Conservation (phyloP, 2,113 vertebrate species). For the Zeus faber region DNA sequence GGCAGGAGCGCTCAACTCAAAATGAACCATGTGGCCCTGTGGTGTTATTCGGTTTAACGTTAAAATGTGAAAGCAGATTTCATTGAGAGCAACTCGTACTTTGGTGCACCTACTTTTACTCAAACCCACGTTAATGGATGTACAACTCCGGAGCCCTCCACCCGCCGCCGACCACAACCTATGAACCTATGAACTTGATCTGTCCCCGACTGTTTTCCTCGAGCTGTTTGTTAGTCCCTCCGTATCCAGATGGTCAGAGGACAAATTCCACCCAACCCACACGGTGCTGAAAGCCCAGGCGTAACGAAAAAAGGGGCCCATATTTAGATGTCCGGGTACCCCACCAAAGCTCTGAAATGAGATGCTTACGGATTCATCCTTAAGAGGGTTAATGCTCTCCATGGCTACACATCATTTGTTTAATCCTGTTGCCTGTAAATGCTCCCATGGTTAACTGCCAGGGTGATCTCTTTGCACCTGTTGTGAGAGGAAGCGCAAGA, state of each 20-base stretch:
- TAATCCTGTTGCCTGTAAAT: constrained; percentile 68
- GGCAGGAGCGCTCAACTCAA: too few species aligned
- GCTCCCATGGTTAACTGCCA: constrained; percentile 58
- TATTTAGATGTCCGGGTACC: constrained; percentile 9
- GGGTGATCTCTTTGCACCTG: constrained; percentile 76
- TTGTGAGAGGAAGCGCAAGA: constrained; percentile 74
- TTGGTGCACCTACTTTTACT: too few species aligned
- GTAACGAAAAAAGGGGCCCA: constrained; percentile 8
- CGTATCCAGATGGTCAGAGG: neutral
- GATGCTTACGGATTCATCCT: constrained; percentile 25
- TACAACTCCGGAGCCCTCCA: too few species aligned
- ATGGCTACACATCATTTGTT: constrained; percentile 52
- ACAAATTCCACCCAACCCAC: constrained; percentile 5
- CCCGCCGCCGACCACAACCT: too few species aligned
- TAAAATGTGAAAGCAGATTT: too few species aligned
- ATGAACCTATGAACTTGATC: too few species aligned
- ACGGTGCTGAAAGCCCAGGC: neutral
- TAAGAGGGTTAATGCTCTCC: constrained; percentile 25
- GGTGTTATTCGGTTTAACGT: too few species aligned
- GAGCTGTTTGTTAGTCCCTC: too few species aligned
- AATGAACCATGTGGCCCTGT: too few species aligned
- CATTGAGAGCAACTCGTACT: too few species aligned
- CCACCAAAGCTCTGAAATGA: constrained; percentile 18
- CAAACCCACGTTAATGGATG: too few species aligned
- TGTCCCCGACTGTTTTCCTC: too few species aligned